These are phyloP conservation scores for Camponotus floridanus DNA, from an alignment of 1,140 invertebrate species.

Conservation along the genomic window DNA sequence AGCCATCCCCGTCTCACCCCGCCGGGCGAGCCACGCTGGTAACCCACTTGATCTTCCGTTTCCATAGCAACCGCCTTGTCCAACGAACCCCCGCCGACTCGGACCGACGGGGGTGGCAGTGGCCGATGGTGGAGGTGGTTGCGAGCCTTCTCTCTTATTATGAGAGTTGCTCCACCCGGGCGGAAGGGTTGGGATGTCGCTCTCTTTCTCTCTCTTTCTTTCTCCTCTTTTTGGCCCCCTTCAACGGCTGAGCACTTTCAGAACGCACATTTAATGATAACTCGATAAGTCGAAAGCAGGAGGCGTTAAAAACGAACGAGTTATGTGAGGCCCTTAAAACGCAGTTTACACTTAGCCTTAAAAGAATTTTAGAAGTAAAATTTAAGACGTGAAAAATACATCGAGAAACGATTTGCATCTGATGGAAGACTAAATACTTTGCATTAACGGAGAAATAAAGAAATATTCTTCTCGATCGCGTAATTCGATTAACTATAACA, in stretches of 20 bases:
- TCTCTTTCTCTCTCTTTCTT: slow-evolving; percentile 19
- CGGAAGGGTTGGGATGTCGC: slow-evolving; percentile 73
- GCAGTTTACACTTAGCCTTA: not conserved
- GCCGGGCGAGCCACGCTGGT: slow-evolving; percentile 55
- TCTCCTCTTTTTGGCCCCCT: not conserved
- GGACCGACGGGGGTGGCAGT: slow-evolving; percentile 40
- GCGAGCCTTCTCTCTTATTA: slow-evolving; percentile 77
- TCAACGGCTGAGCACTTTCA: slow-evolving; percentile 23
- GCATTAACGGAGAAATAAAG: not conserved
- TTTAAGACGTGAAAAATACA: not conserved
- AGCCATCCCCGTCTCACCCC: slow-evolving; percentile 57
- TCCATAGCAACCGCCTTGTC: slow-evolving; percentile 85
- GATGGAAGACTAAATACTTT: not conserved
- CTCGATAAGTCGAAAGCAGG: slow-evolving; percentile 24
- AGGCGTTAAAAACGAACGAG: slow-evolving; percentile 3
- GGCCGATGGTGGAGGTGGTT: slow-evolving; percentile 46
- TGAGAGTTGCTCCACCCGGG: slow-evolving; percentile 70
- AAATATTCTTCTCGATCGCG: not conserved
- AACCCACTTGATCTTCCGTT: slow-evolving; percentile 81
- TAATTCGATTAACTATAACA: not conserved
- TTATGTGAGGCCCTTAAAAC: slow-evolving; percentile 22
- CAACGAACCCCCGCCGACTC: slow-evolving; percentile 75
- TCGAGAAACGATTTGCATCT: not conserved
- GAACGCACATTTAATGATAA: slow-evolving; percentile 50
- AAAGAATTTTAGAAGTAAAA: not conserved